phyloP scores from a whole-genome alignment of 2,888 invertebrate genomes.

The Trichacis sp. region DNA sequence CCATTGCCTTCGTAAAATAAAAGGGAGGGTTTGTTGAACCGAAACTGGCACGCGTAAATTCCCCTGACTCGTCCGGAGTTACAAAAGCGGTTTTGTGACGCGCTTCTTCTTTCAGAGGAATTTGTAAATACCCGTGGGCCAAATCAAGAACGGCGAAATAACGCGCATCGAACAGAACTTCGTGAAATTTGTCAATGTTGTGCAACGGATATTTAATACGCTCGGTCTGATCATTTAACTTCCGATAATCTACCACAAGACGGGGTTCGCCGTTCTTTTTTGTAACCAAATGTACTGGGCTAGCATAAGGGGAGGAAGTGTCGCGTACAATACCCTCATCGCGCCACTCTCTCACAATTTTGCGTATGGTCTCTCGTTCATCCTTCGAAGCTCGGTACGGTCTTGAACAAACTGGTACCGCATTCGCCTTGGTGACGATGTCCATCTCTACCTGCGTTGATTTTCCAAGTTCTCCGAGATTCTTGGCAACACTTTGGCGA shows the following conservation, averaged over 20 bases:
- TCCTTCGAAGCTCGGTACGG: conserved; percentile 20
- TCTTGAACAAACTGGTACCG: conserved; percentile 12
- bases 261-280: conserved; percentile 38
- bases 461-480: conserved; percentile 6
- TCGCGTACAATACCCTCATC: conserved; percentile 27
- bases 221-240: conserved; percentile 31
- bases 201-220: conserved; percentile 29
- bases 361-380: conserved; percentile 27
- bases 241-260: conserved; percentile 39
- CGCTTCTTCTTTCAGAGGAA: conserved; percentile 29
- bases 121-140: conserved; percentile 6
- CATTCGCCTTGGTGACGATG: conserved; percentile 5
- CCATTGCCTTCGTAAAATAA: conserved; percentile 46
- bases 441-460: conserved; percentile 17
- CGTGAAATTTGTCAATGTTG: conserved; percentile 25
- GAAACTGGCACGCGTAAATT: conserved; percentile 49
- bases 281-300: conserved; percentile 34
- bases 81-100: conserved; percentile 40
- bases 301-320: conserved; percentile 30
- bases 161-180: conserved; percentile 8
- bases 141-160: conserved; percentile 26
- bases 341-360: conserved; percentile 33
- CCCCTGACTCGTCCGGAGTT: conserved; percentile 45
- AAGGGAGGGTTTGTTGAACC: conserved; percentile 51
- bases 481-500: neutral